Evolutionary conservation across 1,140 invertebrate species (phyloP).

Genomic region (Oryctes rhinoceros): DNA sequence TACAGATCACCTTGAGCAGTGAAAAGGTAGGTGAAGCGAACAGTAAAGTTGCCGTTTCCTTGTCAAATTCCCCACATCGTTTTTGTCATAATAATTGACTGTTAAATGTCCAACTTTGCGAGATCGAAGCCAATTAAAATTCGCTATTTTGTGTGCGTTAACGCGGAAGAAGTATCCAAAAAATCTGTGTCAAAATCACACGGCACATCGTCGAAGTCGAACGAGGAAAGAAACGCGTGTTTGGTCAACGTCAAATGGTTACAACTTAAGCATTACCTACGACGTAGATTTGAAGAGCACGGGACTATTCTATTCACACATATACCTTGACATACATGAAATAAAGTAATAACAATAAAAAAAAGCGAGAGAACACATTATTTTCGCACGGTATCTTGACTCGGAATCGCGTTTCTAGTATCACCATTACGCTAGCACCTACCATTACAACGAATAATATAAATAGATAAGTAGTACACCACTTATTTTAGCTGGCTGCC

Average conservation of each 20-base stretch:
- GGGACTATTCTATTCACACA: background rate
- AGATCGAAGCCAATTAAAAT: background rate
- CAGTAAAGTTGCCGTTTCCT: no score
- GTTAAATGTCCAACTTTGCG: background rate
- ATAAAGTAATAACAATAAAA: slow-evolving; percentile 13
- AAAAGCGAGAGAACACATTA: background rate
- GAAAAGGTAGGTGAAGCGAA: background rate
- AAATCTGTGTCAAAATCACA: slow-evolving; percentile 18
- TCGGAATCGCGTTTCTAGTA: slow-evolving; percentile 2
- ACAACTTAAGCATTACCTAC: background rate
- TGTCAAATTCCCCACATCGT: background rate
- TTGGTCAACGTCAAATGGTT: background rate
- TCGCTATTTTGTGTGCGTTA: background rate
- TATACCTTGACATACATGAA: background rate
- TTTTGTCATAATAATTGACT: background rate
- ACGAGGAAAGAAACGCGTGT: background rate
- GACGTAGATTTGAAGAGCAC: background rate
- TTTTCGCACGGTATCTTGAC: slow-evolving; percentile 4
- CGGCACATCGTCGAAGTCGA: background rate
- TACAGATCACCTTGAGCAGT: background rate
- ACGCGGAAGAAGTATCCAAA: background rate
- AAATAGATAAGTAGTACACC: slow-evolving; percentile 22
- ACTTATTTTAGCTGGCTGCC: background rate
- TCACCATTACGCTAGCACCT: background rate
- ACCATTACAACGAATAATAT: slow-evolving; percentile 16